Evolutionary conservation across 2,888 invertebrate genomes (phyloP), one percentile per base, ranked within the genome.

Genomic region (Theretra japonica): DNA sequence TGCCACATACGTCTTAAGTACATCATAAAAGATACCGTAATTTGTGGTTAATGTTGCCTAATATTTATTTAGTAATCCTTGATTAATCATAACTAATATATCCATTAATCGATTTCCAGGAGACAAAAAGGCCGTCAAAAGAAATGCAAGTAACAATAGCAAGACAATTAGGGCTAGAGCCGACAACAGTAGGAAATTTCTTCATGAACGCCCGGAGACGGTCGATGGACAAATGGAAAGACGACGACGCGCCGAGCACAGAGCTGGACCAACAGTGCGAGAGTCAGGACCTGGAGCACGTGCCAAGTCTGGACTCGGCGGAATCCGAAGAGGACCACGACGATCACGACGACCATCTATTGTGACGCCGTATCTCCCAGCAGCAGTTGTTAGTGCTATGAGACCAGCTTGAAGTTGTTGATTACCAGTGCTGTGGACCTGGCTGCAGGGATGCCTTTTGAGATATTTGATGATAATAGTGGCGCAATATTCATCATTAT

Each of bases 61-160:
- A n/a, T n/a, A n/a, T n/a, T 33, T 6, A 7, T 33, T 33, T 33
- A 33, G 0, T 7, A 33, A 7, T 33, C 5, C 6, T 33, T 33
- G 1, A 33, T 33, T n/a, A n/a, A n/a, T 33, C 33, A 33, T 7
- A 7, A 33, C 33, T 33, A 33, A 28, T 28, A n/a, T 2, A 1
- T 6, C 19, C 4, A 17, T 6, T n/a, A 53, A 3, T 30, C 11
- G n/a, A 33, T 68, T 94, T 95, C 19, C 95, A 98, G 98, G 99
- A 99, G 96, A 99, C 99, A 75, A 99, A 99, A 93, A 96, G 99
- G 93, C 99, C 99, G 82, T 99, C 99, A 80, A 99, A 99, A 95
- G 99, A 99, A 95, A 99, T 99, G 99, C 99, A 99, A 95, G 99
- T 99, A 85, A 99, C 99, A 84, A 99, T 99, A 95, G 99, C 99